Conservation (phyloP, 2,797 vertebrate species). For the Xyrichtys novacula region DNA sequence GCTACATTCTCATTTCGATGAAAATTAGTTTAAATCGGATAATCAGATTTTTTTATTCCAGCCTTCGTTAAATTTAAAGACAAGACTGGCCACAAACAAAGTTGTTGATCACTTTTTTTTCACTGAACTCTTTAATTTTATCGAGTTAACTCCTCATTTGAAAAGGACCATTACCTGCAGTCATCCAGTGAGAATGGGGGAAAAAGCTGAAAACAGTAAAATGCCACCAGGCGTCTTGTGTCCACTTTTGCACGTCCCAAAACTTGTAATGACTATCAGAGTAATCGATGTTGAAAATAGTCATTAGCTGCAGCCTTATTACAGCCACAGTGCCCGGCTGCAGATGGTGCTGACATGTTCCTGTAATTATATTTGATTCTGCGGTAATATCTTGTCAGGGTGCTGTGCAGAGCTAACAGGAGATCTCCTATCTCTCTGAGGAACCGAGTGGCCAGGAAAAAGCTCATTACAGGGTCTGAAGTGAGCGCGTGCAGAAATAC, state of each 20-base stretch:
- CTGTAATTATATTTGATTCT: constrained; percentile 74
- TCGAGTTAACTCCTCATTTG: constrained; percentile 55
- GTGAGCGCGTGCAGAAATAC: constrained; percentile 59
- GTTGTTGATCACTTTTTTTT: constrained; percentile 1
- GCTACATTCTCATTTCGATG: no score
- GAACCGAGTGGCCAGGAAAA: constrained; percentile 59
- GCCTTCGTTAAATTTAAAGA: not conserved
- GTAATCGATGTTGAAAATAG: constrained; percentile 46
- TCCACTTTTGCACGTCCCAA: constrained; percentile 30
- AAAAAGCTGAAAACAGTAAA: constrained; percentile 14
- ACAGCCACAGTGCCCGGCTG: constrained; percentile 12
- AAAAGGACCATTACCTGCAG: constrained; percentile 53
- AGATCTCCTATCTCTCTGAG: constrained; percentile 59
- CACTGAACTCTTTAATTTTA: constrained; percentile 56
- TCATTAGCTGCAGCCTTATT: constrained; percentile 32
- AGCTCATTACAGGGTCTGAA: constrained; percentile 73
- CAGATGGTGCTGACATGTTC: constrained; percentile 61
- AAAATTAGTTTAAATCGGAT: no score
- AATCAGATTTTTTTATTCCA: no score
- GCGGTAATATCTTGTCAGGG: constrained; percentile 64
- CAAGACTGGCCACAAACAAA: not conserved
- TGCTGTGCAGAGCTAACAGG: constrained; percentile 48
- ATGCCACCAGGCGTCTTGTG: constrained; percentile 4
- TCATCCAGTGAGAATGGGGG: constrained; percentile 12
- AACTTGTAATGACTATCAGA: constrained; percentile 32